Percentiles rank a stretch among this genome's conserved stretches.
Conservation (phyloP, 2,797 vertebrate genomes). For the Hydrocynus forskahlii region DNA sequence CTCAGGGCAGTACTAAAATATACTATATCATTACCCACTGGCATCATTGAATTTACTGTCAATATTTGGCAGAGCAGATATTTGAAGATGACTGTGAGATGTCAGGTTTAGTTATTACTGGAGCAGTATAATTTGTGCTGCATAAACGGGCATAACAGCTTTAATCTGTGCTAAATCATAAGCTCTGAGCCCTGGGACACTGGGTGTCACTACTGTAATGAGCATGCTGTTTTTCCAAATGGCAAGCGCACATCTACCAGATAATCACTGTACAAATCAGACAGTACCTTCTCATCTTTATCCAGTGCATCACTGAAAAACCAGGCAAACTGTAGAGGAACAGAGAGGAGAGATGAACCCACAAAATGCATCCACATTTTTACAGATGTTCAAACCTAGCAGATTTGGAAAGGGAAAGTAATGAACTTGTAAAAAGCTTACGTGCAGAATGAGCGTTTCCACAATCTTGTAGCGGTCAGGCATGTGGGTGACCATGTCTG, state of each 20-base stretch:
- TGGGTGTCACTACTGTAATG: slow-evolving; percentile 21
- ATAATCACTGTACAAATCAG: slow-evolving; percentile 7
- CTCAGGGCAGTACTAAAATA: slow-evolving; percentile 2
- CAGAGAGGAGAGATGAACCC: slow-evolving; percentile 23
- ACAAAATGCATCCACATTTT: not conserved
- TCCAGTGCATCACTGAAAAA: slow-evolving; percentile 90
- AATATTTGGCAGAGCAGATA: not conserved
- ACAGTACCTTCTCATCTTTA: slow-evolving; percentile 85
- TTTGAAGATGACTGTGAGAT: slow-evolving; percentile 4
- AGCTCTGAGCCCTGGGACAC: not conserved
- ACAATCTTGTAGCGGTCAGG: slow-evolving; percentile 97
- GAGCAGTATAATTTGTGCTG: not conserved
- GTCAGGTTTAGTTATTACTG: slow-evolving; percentile 8
- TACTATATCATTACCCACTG: not conserved
- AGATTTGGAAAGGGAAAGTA: not conserved
- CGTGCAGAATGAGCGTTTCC: slow-evolving; percentile 93
- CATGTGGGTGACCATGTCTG: slow-evolving; percentile 98
- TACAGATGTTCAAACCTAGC: not conserved
- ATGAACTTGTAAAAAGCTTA: slow-evolving; percentile 68
- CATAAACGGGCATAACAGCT: not conserved
- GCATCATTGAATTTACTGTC: not conserved
- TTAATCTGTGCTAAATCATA: slow-evolving; percentile 23
- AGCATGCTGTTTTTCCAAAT: slow-evolving; percentile 7
- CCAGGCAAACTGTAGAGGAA: slow-evolving; percentile 84
- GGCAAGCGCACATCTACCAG: not conserved